phyloP scores from a whole-genome alignment of 2,888 invertebrate genomes.

The Sclerodermus sp. region DNA sequence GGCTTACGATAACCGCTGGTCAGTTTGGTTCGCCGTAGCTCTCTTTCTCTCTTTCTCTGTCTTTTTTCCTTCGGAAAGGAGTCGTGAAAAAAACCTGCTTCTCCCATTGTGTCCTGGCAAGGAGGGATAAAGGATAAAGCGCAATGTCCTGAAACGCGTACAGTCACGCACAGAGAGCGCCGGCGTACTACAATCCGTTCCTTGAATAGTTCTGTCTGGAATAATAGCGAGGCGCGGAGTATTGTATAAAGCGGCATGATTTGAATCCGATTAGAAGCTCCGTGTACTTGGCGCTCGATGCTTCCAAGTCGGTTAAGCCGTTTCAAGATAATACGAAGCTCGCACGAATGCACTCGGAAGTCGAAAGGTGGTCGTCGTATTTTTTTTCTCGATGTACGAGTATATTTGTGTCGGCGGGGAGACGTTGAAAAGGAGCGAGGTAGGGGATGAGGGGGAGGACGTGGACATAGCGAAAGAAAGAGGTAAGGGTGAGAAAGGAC shows the following conservation, averaged over 20 bases:
- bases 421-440: conserved; percentile 1
- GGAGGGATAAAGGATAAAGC: conserved; percentile 5
- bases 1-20: too few species aligned
- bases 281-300: too few species aligned
- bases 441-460: conserved; percentile 4
- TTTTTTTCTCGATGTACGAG: too few species aligned
- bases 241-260: conserved; percentile 9
- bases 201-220: conserved; percentile 6
- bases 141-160: conserved; percentile 7
- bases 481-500: conserved; percentile 23
- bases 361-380: background rate
- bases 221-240: background rate
- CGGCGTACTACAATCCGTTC: background rate
- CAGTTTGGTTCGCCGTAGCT: too few species aligned
- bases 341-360: background rate
- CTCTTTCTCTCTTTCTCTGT: conserved; percentile 4
- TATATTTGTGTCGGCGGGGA: too few species aligned
- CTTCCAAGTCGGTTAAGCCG: too few species aligned
- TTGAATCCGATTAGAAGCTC: conserved; percentile 13
- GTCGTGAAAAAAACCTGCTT: background rate
- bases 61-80: conserved; percentile 6
- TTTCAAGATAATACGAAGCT: background rate
- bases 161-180: conserved; percentile 9
- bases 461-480: conserved; percentile 12
- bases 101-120: conserved; percentile 3